Conservation (phyloP, 1,140 invertebrate species). For the Cotesia glomerata region DNA sequence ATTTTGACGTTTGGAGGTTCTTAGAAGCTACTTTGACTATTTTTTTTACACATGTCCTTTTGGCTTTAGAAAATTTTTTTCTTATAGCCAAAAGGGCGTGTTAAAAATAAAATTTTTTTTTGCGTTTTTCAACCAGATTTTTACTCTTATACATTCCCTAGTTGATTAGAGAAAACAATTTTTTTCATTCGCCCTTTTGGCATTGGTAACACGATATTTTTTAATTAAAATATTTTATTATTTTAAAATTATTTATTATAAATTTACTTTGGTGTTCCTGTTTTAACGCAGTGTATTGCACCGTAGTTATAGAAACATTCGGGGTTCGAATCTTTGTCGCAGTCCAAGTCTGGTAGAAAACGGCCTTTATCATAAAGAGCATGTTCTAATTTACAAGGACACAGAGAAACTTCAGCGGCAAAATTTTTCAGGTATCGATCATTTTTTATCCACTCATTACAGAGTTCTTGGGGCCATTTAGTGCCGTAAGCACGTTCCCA, state of each 20-base stretch:
- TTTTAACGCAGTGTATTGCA: conserved; percentile 90
- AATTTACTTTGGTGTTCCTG: conserved; percentile 86
- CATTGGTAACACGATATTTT: too few species aligned
- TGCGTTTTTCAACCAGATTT: too few species aligned
- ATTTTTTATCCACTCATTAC: conserved; percentile 86
- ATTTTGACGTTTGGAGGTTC: too few species aligned
- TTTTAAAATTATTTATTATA: not conserved
- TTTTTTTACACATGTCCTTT: too few species aligned
- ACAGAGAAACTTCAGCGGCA: conserved; percentile 82
- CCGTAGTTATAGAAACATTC: conserved; percentile 88
- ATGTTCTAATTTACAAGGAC: conserved; percentile 91
- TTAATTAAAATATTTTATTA: not conserved
- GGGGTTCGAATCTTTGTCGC: conserved; percentile 90
- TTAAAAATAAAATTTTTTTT: too few species aligned
- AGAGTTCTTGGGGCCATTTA: conserved; percentile 81
- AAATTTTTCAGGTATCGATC: conserved; percentile 90
- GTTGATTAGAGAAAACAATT: too few species aligned
- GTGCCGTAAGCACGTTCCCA: conserved; percentile 80
- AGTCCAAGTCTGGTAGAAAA: conserved; percentile 88
- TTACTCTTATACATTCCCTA: too few species aligned
- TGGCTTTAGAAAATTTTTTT: too few species aligned
- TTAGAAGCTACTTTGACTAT: too few species aligned
- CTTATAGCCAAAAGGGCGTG: too few species aligned
- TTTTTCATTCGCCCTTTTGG: too few species aligned
- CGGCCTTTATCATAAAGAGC: conserved; percentile 90